These are phyloP conservation scores for Pseudococcus longispinus DNA, from an alignment of 2,888 invertebrate genomes.

Conservation along the genomic window DNA sequence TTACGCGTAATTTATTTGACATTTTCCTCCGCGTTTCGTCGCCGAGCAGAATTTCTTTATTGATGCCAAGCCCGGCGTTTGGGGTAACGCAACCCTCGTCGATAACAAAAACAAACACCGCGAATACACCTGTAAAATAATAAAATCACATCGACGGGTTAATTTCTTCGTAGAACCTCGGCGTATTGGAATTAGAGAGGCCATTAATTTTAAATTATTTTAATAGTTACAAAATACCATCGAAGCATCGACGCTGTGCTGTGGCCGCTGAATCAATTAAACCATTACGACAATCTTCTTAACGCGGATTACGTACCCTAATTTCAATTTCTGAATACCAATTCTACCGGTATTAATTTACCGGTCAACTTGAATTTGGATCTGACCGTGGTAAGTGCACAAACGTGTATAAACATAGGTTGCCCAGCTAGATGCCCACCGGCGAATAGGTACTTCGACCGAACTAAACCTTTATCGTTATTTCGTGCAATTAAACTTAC, in stretches of 20 bases:
- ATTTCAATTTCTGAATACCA: conserved; percentile 24
- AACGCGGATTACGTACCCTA: conserved; percentile 21
- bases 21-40: not conserved
- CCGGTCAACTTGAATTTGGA: not conserved
- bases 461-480: not conserved
- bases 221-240: conserved; percentile 26
- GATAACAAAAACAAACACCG: not conserved
- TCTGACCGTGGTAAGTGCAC: not conserved
- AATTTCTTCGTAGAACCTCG: not conserved
- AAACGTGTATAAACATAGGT: not conserved
- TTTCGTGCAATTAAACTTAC: conserved; percentile 4
- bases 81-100: not conserved
- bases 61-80: not conserved
- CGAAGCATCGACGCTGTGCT: not conserved
- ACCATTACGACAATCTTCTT: conserved; percentile 31
- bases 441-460: not conserved
- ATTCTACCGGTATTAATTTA: not conserved
- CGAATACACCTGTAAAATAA: conserved; percentile 26
- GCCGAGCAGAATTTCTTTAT: not conserved
- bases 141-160: not conserved
- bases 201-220: not conserved
- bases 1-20: conserved; percentile 24
- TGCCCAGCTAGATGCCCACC: no score
- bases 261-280: not conserved
- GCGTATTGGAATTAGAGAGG: not conserved